A percentile compares a stretch with the other conserved stretches of the same genome.
Conservation (phyloP, 1,140 invertebrate genomes). For the Psilanteris sp. region DNA sequence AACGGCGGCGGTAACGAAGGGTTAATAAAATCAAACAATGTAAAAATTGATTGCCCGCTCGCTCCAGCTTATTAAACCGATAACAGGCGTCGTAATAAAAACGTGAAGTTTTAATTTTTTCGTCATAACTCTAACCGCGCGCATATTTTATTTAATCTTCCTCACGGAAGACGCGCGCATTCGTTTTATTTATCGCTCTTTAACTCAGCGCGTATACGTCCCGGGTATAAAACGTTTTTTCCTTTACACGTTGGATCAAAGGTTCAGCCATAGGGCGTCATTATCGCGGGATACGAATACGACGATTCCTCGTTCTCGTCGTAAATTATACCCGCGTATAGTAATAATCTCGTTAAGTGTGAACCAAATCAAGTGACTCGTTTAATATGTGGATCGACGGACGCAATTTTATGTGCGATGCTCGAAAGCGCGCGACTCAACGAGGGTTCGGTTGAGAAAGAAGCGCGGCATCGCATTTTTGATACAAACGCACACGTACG, state of each 20-base stretch:
- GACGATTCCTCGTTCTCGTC: conserved; percentile 40
- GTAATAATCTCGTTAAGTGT: conserved; percentile 55
- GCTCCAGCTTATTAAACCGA: conserved; percentile 29
- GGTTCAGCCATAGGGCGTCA: conserved; percentile 57
- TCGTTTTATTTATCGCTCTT: conserved; percentile 59
- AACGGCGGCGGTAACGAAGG: not conserved
- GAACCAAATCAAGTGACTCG: conserved; percentile 40
- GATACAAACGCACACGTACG: too few relatives aligned
- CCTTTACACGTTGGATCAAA: conserved; percentile 45
- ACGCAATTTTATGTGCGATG: not conserved
- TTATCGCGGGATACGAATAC: conserved; percentile 48
- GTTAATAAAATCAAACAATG: conserved; percentile 7
- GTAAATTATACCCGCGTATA: conserved; percentile 45
- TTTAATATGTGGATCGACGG: conserved; percentile 26
- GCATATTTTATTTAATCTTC: conserved; percentile 60
- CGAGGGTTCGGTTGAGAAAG: too few relatives aligned
- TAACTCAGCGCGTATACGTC: conserved; percentile 49
- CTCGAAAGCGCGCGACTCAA: too few relatives aligned
- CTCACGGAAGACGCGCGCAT: conserved; percentile 35
- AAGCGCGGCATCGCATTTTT: too few relatives aligned
- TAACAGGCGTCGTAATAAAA: conserved; percentile 46
- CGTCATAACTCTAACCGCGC: conserved; percentile 39
- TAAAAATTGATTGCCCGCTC: conserved; percentile 14
- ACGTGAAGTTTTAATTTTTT: conserved; percentile 47
- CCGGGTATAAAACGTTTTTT: conserved; percentile 42